phyloP scores from a whole-genome alignment of 2,888 invertebrate genomes.

The Epirrhoe alternata region DNA sequence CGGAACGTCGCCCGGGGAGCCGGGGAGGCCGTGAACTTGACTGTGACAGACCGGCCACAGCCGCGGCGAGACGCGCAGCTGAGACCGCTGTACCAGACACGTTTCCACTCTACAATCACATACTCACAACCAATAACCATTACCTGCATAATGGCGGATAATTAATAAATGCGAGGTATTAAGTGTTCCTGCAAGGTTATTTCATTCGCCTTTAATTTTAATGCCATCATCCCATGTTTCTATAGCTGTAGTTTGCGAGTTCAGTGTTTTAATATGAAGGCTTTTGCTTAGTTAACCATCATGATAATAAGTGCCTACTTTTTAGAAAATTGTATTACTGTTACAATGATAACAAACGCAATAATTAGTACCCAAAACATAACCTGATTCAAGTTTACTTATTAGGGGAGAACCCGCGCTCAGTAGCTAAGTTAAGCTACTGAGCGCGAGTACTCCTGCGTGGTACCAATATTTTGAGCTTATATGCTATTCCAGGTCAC shows the following conservation, averaged over 20 bases:
- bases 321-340: too few species aligned
- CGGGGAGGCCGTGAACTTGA: slow-evolving; percentile 76
- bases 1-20: slow-evolving; percentile 54
- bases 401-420: too few species aligned
- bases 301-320: not conserved
- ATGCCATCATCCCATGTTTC: not conserved
- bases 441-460: too few species aligned
- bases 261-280: not conserved
- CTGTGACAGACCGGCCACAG: slow-evolving; percentile 66
- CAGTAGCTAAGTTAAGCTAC: too few species aligned
- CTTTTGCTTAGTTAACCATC: too few species aligned
- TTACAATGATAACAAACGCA: not conserved
- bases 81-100: slow-evolving; percentile 14
- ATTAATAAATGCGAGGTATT: slow-evolving; percentile 3
- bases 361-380: not conserved
- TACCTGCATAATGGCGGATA: slow-evolving; percentile 9
- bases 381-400: slow-evolving; percentile 10
- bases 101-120: slow-evolving; percentile 18
- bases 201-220: slow-evolving; percentile 1
- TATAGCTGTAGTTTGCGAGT: not conserved
- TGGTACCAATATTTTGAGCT: too few species aligned
- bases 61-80: slow-evolving; percentile 47
- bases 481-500: too few species aligned
- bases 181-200: slow-evolving; percentile 1
- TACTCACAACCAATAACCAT: slow-evolving; percentile 11